Conservation (phyloP, 2,888 invertebrate species). For the Lasioglossum pauxillum region DNA sequence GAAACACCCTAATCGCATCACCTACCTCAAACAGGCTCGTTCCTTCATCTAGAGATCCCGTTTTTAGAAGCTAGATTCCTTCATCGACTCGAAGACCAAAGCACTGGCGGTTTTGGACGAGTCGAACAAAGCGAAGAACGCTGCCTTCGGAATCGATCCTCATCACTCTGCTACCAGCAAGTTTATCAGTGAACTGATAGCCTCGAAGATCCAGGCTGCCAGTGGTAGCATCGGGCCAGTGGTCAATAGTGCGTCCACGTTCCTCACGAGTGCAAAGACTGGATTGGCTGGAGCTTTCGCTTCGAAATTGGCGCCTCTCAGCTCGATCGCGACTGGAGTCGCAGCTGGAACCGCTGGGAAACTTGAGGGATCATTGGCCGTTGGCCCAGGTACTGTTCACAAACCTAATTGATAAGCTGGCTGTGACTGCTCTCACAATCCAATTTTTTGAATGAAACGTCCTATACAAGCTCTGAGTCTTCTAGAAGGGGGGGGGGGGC, state of each 20-base stretch:
- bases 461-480: background rate
- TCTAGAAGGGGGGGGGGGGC: background rate
- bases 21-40: background rate
- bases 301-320: constrained; percentile 81
- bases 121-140: constrained; percentile 91
- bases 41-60: background rate
- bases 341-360: constrained; percentile 67
- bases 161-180: constrained; percentile 87
- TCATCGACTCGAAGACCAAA: constrained; percentile 92
- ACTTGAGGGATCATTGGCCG: constrained; percentile 33
- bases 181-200: constrained; percentile 88
- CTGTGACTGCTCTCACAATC: background rate
- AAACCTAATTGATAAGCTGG: background rate
- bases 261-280: constrained; percentile 76
- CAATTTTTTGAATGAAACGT: background rate
- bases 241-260: constrained; percentile 88
- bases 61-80: constrained; percentile 92
- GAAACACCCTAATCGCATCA: constrained; percentile 10
- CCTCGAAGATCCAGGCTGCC: constrained; percentile 90
- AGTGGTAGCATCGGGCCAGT: constrained; percentile 85
- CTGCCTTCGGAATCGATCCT: constrained; percentile 89
- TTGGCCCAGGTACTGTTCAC: background rate
- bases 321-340: constrained; percentile 86
- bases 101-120: constrained; percentile 89
- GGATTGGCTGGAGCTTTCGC: constrained; percentile 78